These are phyloP conservation scores for Allobates femoralis DNA, from an alignment of 2,797 vertebrate species.

Conservation along the genomic window DNA sequence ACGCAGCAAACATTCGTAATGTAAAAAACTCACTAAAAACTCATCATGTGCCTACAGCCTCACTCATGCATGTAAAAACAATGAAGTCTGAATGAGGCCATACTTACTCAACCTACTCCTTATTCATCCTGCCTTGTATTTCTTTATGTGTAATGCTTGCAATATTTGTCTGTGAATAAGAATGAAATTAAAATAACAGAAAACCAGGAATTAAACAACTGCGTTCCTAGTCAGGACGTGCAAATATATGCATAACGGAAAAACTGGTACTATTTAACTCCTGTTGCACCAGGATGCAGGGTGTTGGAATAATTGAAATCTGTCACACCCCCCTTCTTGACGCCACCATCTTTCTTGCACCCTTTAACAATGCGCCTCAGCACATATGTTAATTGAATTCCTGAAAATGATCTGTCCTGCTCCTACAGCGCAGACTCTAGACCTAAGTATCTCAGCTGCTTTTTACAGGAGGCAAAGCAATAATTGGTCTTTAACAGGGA, in stretches of 20 bases:
- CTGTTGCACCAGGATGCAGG: slow-evolving; percentile 55
- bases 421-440: slow-evolving; percentile 61
- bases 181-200: slow-evolving; percentile 10
- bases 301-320: slow-evolving; percentile 61
- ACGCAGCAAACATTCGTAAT: too few species aligned
- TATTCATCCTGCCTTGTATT: too few species aligned
- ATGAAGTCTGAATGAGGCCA: too few species aligned
- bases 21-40: too few species aligned
- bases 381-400: slow-evolving; percentile 63
- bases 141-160: not conserved
- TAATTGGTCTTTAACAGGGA: slow-evolving; percentile 70
- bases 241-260: slow-evolving; percentile 57
- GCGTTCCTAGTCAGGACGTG: slow-evolving; percentile 45
- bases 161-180: slow-evolving; percentile 39
- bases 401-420: slow-evolving; percentile 39
- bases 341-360: slow-evolving; percentile 57
- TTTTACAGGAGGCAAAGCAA: slow-evolving; percentile 60
- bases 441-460: slow-evolving; percentile 59
- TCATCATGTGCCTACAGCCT: too few species aligned
- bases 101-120: too few species aligned
- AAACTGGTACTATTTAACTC: slow-evolving; percentile 25
- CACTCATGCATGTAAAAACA: too few species aligned
- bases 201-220: slow-evolving; percentile 35
- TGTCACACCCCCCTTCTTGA: slow-evolving; percentile 23
- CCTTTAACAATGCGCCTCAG: slow-evolving; percentile 28